phyloP scores from a whole-genome alignment of 2,797 vertebrate species.

The Micropoecilia bifurca region DNA sequence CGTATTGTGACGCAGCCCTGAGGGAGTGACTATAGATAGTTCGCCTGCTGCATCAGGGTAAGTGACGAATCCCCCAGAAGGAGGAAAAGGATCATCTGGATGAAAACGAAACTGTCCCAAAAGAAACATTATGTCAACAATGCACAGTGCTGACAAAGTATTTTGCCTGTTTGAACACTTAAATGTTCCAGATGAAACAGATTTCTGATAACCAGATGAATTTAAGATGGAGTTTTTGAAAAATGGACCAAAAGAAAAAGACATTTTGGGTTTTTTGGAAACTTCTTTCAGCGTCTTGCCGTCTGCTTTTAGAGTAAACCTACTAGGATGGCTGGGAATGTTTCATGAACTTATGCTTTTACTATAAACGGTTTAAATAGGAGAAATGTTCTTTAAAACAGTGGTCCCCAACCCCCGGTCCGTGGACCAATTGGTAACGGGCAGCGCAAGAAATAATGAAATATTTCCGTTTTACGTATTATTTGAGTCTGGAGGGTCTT shows the following conservation, averaged over 20 bases:
- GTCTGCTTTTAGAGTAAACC: background rate
- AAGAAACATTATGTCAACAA: conserved; percentile 29
- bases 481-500: no score
- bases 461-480: no score
- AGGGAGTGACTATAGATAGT: conserved; percentile 69
- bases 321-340: background rate
- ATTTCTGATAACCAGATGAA: background rate
- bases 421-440: no score
- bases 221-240: background rate
- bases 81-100: conserved; percentile 64
- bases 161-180: background rate
- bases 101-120: conserved; percentile 59
- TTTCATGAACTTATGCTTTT: background rate
- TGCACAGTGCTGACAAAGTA: background rate
- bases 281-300: background rate
- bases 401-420: no score
- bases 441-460: no score
- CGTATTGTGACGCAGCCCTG: conserved; percentile 44
- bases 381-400: background rate
- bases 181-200: background rate
- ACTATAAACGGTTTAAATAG: background rate
- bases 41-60: conserved; percentile 55
- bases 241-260: background rate
- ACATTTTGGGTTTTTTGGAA: background rate
- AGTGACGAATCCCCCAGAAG: conserved; percentile 72